A percentile compares a stretch with the other conserved stretches of the same genome.
Conservation (phyloP, 2,113 vertebrate species). For the Chunga burmeisteri region DNA sequence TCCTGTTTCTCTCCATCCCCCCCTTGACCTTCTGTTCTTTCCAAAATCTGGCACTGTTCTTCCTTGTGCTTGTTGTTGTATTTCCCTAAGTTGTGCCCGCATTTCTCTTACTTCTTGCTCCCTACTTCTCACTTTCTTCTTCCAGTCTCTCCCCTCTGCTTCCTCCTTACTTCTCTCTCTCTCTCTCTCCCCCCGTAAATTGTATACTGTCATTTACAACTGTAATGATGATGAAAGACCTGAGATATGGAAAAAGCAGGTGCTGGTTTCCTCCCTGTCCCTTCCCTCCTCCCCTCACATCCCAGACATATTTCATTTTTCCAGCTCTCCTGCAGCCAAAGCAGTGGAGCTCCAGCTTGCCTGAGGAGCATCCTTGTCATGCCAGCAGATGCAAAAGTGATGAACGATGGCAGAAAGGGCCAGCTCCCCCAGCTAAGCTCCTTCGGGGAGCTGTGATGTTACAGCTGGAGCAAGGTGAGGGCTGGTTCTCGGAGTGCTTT, state of each 20-base stretch:
- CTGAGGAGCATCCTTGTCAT: fast-evolving
- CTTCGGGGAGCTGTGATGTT: not conserved
- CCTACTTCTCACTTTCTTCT: not conserved
- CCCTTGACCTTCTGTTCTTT: not conserved
- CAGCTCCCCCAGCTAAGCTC: not conserved
- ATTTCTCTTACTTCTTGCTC: not conserved
- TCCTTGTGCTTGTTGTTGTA: not conserved
- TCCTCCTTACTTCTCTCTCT: not conserved
- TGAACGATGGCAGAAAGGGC: not conserved
- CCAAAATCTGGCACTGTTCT: not conserved
- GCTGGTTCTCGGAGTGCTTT: not conserved
- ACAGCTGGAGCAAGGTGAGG: slow-evolving; percentile 1
- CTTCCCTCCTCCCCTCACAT: not conserved
- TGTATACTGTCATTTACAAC: not conserved
- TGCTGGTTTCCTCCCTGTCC: not conserved
- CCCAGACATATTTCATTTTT: not conserved
- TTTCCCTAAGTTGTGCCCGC: not conserved
- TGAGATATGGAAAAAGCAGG: not conserved
- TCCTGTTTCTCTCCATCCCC: not conserved
- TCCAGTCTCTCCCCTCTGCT: not conserved
- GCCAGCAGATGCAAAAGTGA: not conserved
- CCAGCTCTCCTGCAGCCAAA: not conserved
- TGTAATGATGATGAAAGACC: not conserved
- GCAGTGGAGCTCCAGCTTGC: not conserved
- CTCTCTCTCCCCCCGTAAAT: not conserved